phyloP scores from a whole-genome alignment of 2,113 vertebrate genomes.

The Prunella fulvescens region DNA sequence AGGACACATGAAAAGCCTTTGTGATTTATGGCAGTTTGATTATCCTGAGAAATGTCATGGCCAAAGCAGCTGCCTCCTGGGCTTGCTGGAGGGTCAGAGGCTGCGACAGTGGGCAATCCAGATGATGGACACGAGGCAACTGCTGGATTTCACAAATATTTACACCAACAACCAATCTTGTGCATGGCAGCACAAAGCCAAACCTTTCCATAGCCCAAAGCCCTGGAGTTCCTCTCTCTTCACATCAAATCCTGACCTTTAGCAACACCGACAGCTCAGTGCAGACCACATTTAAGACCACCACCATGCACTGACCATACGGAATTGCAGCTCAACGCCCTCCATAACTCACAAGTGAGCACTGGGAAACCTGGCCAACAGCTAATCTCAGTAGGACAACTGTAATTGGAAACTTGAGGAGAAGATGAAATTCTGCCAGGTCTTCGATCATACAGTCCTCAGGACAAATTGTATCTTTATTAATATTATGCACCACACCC shows the following conservation, averaged over 20 bases:
- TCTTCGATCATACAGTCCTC: background rate
- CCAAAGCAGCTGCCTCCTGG: slow-evolving; percentile 29
- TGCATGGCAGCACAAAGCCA: background rate
- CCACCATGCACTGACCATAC: background rate
- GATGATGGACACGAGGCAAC: slow-evolving; percentile 2
- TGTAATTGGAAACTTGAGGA: background rate
- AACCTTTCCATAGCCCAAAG: slow-evolving; percentile 29
- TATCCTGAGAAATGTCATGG: background rate
- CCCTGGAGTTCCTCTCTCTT: background rate
- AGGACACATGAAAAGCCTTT: background rate
- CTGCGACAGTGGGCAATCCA: background rate
- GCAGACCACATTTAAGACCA: background rate
- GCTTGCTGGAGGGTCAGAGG: background rate
- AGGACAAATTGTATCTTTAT: slow-evolving; percentile 11
- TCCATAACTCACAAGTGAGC: background rate
- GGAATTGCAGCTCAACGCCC: background rate
- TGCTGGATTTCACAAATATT: slow-evolving; percentile 43
- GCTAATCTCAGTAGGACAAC: background rate
- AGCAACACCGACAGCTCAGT: background rate
- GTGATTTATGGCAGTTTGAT: slow-evolving; percentile 8
- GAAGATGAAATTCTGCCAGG: background rate
- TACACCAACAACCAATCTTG: background rate
- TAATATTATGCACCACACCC: slow-evolving; percentile 26
- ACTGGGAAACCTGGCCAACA: background rate
- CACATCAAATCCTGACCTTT: background rate